Percentiles rank a stretch among this genome's conserved stretches.
Evolutionary conservation across 1,140 invertebrate genomes (phyloP).

Genomic region (Cotesia vestalis): DNA sequence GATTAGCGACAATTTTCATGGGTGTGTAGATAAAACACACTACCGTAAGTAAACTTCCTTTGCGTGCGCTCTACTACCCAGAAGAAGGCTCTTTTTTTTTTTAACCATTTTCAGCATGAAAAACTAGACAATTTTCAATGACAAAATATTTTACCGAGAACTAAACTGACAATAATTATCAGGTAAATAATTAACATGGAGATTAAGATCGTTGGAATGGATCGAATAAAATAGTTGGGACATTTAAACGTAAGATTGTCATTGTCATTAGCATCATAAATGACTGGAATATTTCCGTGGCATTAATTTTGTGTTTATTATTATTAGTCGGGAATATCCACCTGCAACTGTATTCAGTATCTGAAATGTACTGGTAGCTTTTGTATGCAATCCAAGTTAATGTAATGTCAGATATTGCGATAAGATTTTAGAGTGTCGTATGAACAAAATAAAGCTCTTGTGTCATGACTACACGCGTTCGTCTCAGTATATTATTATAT

Average conservation of each 20-base stretch:
- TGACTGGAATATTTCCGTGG: not conserved
- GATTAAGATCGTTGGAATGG: conserved; percentile 38
- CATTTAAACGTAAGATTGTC: not conserved
- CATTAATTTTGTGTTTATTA: conserved; percentile 21
- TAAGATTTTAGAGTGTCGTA: too few relatives aligned
- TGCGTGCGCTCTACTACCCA: not conserved
- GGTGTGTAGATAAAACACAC: conserved; percentile 10
- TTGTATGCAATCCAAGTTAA: too few relatives aligned
- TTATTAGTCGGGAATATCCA: too few relatives aligned
- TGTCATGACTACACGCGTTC: conserved; percentile 19
- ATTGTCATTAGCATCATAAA: conserved; percentile 23
- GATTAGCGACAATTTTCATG: conserved; percentile 25
- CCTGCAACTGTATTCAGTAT: too few relatives aligned
- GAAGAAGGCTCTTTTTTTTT: too few relatives aligned
- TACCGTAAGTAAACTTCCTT: not conserved
- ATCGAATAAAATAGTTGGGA: conserved; percentile 20
- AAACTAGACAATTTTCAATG: too few relatives aligned
- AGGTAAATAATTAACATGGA: conserved; percentile 32
- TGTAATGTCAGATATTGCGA: conserved; percentile 21
- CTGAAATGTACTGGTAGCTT: too few relatives aligned
- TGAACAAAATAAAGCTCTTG: conserved; percentile 9
- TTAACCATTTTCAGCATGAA: too few relatives aligned
- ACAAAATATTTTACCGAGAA: too few relatives aligned
- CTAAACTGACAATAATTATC: not conserved
- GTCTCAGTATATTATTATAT: not conserved